A percentile compares a stretch with the other conserved stretches of the same genome.
Conservation (phyloP, 2,113 vertebrate genomes). For the Colinus virginianus region DNA sequence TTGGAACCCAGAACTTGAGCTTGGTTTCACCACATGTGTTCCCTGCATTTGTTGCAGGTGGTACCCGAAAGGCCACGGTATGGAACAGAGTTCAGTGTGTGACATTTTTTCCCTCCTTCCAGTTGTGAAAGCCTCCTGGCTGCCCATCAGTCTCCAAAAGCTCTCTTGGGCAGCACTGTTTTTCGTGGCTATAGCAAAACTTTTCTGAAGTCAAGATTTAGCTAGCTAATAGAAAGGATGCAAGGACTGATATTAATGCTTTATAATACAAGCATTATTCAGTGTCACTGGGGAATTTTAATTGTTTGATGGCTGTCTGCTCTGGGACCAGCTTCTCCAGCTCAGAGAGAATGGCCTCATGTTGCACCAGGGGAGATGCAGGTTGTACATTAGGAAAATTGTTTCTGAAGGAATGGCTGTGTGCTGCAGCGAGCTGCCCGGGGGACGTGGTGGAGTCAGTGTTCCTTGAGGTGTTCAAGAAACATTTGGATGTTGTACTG, state of each 20-base stretch:
- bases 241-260: not conserved
- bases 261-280: no score
- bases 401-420: no score
- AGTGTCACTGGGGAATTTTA: no score
- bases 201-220: not conserved
- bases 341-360: no score
- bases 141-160: not conserved
- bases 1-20: not conserved
- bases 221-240: not conserved
- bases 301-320: no score
- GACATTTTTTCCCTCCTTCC: not conserved
- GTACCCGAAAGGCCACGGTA: not conserved
- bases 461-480: no score
- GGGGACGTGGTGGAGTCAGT: no score
- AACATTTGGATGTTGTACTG: no score
- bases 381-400: no score
- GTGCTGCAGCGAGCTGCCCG: no score
- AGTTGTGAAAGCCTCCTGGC: not conserved
- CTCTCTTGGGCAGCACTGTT: not conserved
- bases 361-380: no score
- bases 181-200: not conserved
- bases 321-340: no score
- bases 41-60: fast-evolving
- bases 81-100: not conserved
- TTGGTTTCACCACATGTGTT: not conserved